Conservation (phyloP, 1,140 invertebrate species). For the Asbolus verrucosus region DNA sequence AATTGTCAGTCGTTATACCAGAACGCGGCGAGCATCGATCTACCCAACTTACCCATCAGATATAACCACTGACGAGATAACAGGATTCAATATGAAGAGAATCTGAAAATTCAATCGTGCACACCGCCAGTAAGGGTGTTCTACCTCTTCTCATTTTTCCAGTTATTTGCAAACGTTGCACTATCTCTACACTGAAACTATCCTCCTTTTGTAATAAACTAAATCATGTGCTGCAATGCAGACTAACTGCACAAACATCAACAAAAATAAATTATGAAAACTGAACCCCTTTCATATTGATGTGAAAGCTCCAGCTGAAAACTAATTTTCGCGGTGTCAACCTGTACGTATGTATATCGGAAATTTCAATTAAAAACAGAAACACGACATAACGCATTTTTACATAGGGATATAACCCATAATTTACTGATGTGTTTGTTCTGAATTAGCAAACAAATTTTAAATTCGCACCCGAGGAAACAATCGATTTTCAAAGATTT, state of each 20-base stretch:
- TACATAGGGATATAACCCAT: constrained; percentile 25
- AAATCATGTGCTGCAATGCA: constrained; percentile 30
- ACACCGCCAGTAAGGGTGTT: constrained; percentile 34
- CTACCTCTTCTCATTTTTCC: constrained; percentile 20
- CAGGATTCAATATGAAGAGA: constrained; percentile 41
- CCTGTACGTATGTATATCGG: constrained; percentile 24
- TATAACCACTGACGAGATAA: constrained; percentile 39
- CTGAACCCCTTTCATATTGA: constrained; percentile 17
- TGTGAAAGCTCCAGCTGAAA: constrained; percentile 26
- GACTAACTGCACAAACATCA: constrained; percentile 17
- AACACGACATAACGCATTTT: constrained; percentile 34
- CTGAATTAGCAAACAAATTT: constrained; percentile 30
- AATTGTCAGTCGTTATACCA: constrained; percentile 48
- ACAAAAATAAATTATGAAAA: constrained; percentile 32
- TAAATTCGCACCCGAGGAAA: constrained; percentile 9
- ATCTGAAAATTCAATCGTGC: constrained; percentile 42
- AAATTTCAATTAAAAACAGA: constrained; percentile 44
- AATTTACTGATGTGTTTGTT: constrained; percentile 32
- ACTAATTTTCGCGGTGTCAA: constrained; percentile 43
- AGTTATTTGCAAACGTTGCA: too few species aligned
- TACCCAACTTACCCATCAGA: constrained; percentile 43
- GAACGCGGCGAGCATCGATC: constrained; percentile 44
- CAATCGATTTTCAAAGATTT: neutral
- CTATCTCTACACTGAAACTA: constrained; percentile 12
- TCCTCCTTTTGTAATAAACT: neutral